phyloP scores from a whole-genome alignment of 1,140 invertebrate species.

The Sitodiplosis mosellana region DNA sequence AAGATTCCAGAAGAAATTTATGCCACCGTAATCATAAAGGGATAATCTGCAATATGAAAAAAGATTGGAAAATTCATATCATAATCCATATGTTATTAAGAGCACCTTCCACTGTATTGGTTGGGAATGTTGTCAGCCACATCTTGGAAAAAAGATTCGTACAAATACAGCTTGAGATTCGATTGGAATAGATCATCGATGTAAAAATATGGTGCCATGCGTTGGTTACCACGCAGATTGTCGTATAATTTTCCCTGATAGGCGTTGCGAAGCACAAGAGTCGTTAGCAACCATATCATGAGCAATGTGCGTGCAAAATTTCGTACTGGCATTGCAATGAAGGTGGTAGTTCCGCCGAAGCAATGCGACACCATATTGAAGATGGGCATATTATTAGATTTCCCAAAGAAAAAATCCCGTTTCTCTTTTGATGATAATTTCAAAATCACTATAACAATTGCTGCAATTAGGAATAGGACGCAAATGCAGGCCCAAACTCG shows the following conservation, averaged over 20 bases:
- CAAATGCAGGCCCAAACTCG: neutral
- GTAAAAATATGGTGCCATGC: neutral
- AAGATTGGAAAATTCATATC: neutral
- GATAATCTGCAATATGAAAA: neutral
- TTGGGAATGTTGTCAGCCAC: neutral
- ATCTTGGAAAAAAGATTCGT: neutral
- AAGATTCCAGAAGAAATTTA: neutral
- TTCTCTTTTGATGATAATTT: neutral
- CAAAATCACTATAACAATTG: neutral
- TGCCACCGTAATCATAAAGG: neutral
- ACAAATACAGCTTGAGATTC: neutral
- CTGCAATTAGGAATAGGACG: neutral
- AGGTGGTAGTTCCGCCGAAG: slow-evolving; percentile 6
- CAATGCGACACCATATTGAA: slow-evolving; percentile 2
- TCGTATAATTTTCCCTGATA: slow-evolving; percentile 8
- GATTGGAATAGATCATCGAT: neutral
- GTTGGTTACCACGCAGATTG: neutral
- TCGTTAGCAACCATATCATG: slow-evolving; percentile 4
- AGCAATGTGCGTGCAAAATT: slow-evolving; percentile 6
- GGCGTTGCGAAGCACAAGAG: slow-evolving; percentile 6
- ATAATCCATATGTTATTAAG: neutral
- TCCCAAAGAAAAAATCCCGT: slow-evolving; percentile 4
- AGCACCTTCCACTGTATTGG: neutral
- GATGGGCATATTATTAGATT: neutral
- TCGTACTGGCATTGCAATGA: neutral